Conservation (phyloP, 2,797 vertebrate species). For the Lophura swinhoii region DNA sequence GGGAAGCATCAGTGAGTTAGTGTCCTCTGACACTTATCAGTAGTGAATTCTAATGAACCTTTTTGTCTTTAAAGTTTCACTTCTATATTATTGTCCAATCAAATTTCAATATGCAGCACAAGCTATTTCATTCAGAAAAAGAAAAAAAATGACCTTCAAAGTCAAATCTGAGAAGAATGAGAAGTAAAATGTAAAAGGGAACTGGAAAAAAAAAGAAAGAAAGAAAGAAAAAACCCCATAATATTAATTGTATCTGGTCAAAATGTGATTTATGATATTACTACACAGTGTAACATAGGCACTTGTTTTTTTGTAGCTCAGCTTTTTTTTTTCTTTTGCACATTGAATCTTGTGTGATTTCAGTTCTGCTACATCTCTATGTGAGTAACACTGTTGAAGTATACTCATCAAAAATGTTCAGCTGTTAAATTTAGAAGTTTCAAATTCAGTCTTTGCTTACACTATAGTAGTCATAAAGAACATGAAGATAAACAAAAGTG, state of each 20-base stretch:
- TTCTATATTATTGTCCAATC: conserved; percentile 18
- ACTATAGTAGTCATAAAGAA: background rate
- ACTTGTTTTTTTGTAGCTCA: background rate
- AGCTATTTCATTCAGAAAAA: conserved; percentile 30
- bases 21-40: background rate
- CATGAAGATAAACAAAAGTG: background rate
- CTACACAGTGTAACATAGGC: background rate
- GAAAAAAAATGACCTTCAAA: conserved; percentile 55
- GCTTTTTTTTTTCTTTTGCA: background rate
- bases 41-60: conserved; percentile 51
- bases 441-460: background rate
- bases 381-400: background rate
- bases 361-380: background rate
- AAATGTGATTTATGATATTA: conserved; percentile 54
- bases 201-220: background rate
- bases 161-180: conserved; percentile 51
- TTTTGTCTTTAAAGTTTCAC: conserved; percentile 37
- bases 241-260: conserved; percentile 60
- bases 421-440: background rate
- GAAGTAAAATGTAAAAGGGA: conserved; percentile 19
- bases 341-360: background rate
- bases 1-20: background rate
- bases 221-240: background rate
- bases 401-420: background rate
- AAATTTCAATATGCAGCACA: conserved; percentile 58